phyloP scores from a whole-genome alignment of 2,888 invertebrate genomes.

The Meloe dianella region DNA sequence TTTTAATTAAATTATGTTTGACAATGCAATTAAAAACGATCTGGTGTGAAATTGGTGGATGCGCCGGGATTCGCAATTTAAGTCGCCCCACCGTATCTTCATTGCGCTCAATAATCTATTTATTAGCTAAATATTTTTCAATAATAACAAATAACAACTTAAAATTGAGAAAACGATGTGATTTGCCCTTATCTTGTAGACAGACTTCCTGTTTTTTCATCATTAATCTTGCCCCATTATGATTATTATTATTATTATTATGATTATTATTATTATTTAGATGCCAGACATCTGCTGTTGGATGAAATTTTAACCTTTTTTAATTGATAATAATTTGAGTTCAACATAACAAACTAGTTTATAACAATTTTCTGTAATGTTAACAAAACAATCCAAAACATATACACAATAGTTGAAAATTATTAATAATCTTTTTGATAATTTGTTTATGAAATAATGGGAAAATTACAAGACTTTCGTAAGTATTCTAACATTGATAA shows the following conservation, averaged over 20 bases:
- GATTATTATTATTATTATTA: not conserved
- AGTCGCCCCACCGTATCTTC: not conserved
- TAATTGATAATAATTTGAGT: not conserved
- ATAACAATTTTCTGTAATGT: not conserved
- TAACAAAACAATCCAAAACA: not conserved
- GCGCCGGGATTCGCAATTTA: slow-evolving; percentile 10
- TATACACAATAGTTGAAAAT: too few species aligned
- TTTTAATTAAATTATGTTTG: not conserved
- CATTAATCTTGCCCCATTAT: not conserved
- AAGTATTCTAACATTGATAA: too few species aligned
- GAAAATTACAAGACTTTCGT: not conserved
- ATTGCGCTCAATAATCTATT: too few species aligned
- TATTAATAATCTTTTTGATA: not conserved
- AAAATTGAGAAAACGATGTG: too few species aligned
- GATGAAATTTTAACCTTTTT: not conserved
- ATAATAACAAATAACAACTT: too few species aligned
- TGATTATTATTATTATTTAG: not conserved
- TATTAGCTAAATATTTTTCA: not conserved
- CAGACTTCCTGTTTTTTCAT: not conserved
- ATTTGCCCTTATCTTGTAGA: too few species aligned
- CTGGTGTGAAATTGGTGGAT: slow-evolving; percentile 2
- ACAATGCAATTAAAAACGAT: not conserved
- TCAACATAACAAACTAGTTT: not conserved
- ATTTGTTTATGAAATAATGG: slow-evolving; percentile 2
- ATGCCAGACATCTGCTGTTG: not conserved